A percentile compares a stretch with the other conserved stretches of the same genome.
These are phyloP conservation scores for Schizopygopsis pylzovi DNA, from an alignment of 2,797 vertebrate genomes.

Conservation along the genomic window DNA sequence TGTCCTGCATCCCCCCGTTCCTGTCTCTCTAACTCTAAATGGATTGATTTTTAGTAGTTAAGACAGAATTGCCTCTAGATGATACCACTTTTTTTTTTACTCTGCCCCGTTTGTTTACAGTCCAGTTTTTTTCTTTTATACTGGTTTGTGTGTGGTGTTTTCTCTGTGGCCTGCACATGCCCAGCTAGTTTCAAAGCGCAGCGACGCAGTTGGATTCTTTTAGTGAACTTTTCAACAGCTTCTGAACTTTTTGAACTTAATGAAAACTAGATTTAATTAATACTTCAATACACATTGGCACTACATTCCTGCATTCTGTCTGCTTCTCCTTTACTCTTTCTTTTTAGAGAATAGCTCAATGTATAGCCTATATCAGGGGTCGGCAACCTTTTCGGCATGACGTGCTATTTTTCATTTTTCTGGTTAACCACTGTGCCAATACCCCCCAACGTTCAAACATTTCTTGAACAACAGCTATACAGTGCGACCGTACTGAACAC, in stretches of 20 bases:
- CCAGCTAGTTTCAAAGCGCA: constrained; percentile 80
- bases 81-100: constrained; percentile 67
- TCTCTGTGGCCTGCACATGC: constrained; percentile 74
- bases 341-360: neutral
- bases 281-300: neutral
- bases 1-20: constrained; percentile 67
- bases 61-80: constrained; percentile 78
- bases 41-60: constrained; percentile 71
- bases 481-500: too few relatives aligned
- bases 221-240: constrained; percentile 72
- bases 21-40: constrained; percentile 61
- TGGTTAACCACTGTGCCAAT: too few relatives aligned
- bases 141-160: constrained; percentile 55
- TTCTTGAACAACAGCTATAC: too few relatives aligned
- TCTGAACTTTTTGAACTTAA: constrained; percentile 68
- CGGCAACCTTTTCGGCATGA: too few relatives aligned
- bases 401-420: too few relatives aligned
- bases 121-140: constrained; percentile 83
- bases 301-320: neutral
- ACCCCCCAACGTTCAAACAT: too few relatives aligned
- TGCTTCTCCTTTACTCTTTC: neutral
- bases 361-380: neutral
- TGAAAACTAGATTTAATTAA: constrained; percentile 22
- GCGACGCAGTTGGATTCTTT: constrained; percentile 78
- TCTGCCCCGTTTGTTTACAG: constrained; percentile 78